Conservation (phyloP, 2,888 invertebrate genomes). For the Napeogenes inachia region DNA sequence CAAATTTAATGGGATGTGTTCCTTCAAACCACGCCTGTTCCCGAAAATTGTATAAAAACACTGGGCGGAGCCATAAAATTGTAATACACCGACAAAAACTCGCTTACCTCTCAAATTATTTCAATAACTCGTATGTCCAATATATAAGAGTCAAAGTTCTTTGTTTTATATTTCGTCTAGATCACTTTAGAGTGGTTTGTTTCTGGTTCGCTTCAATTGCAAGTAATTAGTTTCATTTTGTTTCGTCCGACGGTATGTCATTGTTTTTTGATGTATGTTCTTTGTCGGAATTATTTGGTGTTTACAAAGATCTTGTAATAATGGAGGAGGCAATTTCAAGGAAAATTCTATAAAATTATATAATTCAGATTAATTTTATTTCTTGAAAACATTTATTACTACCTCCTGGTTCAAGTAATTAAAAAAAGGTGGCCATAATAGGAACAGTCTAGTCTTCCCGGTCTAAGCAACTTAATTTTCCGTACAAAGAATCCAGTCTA, state of each 20-base stretch:
- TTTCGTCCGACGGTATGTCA: conserved; percentile 41
- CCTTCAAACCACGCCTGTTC: conserved; percentile 22
- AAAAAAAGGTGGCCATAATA: no score
- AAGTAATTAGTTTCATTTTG: conserved; percentile 52
- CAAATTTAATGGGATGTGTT: conserved; percentile 26
- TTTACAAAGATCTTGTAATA: conserved; percentile 8
- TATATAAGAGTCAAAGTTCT: conserved; percentile 6
- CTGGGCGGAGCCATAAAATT: conserved; percentile 22
- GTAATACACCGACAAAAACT: conserved; percentile 14
- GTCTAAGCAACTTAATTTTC: no score
- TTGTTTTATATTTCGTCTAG: not conserved
- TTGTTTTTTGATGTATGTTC: conserved; percentile 43
- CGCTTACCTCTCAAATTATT: conserved; percentile 6
- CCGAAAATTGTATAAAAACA: conserved; percentile 26
- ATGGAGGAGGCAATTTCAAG: conserved; percentile 19
- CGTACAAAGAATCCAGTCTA: no score
- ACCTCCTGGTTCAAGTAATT: no score
- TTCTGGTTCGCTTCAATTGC: conserved; percentile 35
- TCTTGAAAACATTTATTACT: not conserved
- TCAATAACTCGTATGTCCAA: conserved; percentile 3
- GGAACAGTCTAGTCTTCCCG: no score
- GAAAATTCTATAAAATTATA: conserved; percentile 3
- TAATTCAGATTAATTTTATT: not conserved
- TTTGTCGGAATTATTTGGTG: conserved; percentile 30
- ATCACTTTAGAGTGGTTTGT: not conserved